Evolutionary conservation across 2,797 vertebrate species (phyloP).

Genomic region (Microcaecilia unicolor): DNA sequence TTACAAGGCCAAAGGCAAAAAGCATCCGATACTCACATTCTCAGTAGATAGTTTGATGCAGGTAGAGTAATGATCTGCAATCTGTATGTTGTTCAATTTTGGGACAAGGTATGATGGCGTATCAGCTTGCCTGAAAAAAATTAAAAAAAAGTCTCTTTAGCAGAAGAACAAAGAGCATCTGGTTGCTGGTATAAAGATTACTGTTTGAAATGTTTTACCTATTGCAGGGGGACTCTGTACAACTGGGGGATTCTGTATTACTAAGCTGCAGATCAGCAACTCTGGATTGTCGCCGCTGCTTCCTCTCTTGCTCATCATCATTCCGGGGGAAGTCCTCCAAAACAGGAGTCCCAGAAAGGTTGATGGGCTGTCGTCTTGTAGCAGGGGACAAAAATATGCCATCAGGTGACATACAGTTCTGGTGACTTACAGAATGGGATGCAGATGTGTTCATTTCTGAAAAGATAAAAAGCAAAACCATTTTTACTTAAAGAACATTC

Average conservation of each 20-base stretch:
- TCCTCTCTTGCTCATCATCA: slow-evolving; percentile 79
- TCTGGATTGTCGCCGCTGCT: slow-evolving; percentile 73
- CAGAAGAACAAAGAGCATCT: neutral
- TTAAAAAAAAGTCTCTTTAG: neutral
- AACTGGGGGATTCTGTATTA: slow-evolving; percentile 45
- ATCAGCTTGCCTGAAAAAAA: slow-evolving; percentile 49
- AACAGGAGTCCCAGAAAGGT: slow-evolving; percentile 50
- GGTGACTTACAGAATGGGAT: slow-evolving; percentile 40
- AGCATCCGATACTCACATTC: slow-evolving; percentile 73
- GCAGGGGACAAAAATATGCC: slow-evolving; percentile 36
- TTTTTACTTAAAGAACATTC: no score
- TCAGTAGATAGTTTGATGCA: slow-evolving; percentile 91
- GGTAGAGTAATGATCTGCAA: slow-evolving; percentile 88
- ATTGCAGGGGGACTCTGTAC: slow-evolving; percentile 21
- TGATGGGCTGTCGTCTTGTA: slow-evolving; percentile 19
- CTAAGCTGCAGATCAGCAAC: slow-evolving; percentile 65
- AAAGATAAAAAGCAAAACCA: neutral
- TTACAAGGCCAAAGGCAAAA: neutral
- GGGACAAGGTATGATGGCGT: slow-evolving; percentile 52
- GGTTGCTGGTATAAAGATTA: no score
- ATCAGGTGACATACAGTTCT: slow-evolving; percentile 21
- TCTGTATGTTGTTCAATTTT: slow-evolving; percentile 77
- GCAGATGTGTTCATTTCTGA: slow-evolving; percentile 52
- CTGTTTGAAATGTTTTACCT: slow-evolving; percentile 9
- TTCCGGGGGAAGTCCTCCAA: slow-evolving; percentile 71